A percentile compares a stretch with the other conserved stretches of the same genome.
These are phyloP conservation scores for Perithous albicinctus DNA, from an alignment of 2,888 invertebrate genomes.

Conservation along the genomic window DNA sequence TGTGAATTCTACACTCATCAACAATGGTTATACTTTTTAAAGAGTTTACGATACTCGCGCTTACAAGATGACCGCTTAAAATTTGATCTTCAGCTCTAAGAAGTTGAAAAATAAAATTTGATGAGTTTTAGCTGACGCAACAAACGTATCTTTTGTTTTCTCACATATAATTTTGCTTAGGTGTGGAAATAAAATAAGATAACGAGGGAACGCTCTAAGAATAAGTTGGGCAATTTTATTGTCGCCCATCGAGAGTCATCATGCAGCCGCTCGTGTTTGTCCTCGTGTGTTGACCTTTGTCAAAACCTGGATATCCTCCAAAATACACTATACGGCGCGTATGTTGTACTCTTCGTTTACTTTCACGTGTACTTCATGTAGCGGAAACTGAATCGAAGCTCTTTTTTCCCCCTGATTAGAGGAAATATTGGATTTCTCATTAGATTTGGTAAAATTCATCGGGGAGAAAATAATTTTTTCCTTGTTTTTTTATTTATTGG, in stretches of 20 bases:
- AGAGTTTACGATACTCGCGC: background rate
- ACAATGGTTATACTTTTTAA: too few relatives aligned
- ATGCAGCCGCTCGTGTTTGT: conserved; percentile 25
- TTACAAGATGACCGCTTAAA: background rate
- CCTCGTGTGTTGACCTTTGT: conserved; percentile 42
- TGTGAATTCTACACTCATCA: too few relatives aligned
- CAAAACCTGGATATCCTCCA: conserved; percentile 42
- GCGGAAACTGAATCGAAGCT: background rate
- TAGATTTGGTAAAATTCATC: background rate
- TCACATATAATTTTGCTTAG: background rate
- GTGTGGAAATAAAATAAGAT: background rate
- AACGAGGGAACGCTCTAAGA: background rate
- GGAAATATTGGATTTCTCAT: background rate
- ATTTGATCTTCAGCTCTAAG: background rate
- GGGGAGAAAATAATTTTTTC: too few relatives aligned
- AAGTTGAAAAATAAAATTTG: background rate
- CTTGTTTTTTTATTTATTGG: too few relatives aligned
- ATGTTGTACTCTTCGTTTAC: background rate
- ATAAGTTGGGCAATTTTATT: conserved; percentile 8
- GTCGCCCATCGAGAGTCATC: conserved; percentile 11
- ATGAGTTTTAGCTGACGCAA: background rate
- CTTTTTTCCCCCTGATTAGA: background rate
- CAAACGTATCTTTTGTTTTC: background rate
- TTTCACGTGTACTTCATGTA: conserved; percentile 2
- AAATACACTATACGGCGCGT: conserved; percentile 5